Conservation (phyloP, 2,888 invertebrate species). For the Trissonchulus latispiculum region DNA sequence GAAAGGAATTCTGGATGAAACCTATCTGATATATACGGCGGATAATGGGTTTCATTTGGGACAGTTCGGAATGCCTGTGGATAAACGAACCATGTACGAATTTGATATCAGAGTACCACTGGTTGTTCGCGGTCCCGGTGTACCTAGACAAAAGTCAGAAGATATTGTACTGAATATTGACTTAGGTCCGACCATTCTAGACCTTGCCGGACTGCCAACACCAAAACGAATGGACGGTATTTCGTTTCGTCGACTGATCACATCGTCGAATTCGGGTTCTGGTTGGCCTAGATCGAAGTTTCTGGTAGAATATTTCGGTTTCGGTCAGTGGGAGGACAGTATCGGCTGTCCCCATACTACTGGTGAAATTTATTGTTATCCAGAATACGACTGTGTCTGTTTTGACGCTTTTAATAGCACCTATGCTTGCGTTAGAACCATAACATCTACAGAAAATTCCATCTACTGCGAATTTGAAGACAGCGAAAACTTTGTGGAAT, state of each 20-base stretch:
- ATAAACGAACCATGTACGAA: conserved; percentile 82
- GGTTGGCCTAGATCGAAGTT: conserved; percentile 46
- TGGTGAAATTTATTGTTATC: not conserved
- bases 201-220: conserved; percentile 55
- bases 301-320: conserved; percentile 72
- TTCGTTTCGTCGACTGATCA: conserved; percentile 49
- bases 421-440: conserved; percentile 61
- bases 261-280: not conserved
- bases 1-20: conserved; percentile 56
- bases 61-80: conserved; percentile 77
- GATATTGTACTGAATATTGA: conserved; percentile 66
- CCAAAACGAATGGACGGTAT: conserved; percentile 54
- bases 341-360: not conserved
- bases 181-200: conserved; percentile 68
- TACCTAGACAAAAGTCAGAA: conserved; percentile 34
- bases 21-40: conserved; percentile 68
- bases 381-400: conserved; percentile 59
- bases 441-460: conserved; percentile 49
- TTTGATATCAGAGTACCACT: conserved; percentile 75
- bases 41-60: conserved; percentile 85
- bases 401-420: conserved; percentile 75
- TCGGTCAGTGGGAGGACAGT: too few relatives aligned
- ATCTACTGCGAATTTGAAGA: conserved; percentile 15
- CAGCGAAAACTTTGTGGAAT: conserved; percentile 57
- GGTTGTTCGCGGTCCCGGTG: conserved; percentile 63